Conservation (phyloP, 2,113 vertebrate genomes). For the Tichodroma muraria region DNA sequence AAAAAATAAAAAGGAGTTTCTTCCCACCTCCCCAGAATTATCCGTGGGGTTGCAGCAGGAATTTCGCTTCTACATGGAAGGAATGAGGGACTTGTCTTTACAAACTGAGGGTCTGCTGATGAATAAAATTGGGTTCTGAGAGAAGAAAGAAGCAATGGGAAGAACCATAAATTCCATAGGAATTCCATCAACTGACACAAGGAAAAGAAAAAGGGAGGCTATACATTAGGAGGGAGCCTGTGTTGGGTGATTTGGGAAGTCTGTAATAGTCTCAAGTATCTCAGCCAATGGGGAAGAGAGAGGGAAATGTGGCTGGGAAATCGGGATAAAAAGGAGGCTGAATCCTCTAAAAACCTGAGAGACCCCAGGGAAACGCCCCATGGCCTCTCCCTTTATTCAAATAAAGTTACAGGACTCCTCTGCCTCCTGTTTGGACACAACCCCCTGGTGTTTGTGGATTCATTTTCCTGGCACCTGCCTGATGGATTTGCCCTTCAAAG, state of each 20-base stretch:
- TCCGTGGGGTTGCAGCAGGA: neutral
- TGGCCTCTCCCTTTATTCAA: neutral
- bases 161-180: neutral
- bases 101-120: neutral
- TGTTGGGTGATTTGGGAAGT: neutral
- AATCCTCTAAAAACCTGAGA: rapidly evolving
- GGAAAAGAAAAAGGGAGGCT: neutral
- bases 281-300: neutral
- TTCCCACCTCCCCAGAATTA: neutral
- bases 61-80: neutral
- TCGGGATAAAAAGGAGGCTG: neutral
- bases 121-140: neutral
- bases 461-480: neutral
- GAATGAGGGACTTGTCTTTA: neutral
- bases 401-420: neutral
- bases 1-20: neutral
- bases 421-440: neutral
- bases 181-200: neutral
- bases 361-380: neutral
- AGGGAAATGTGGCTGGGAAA: neutral
- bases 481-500: neutral
- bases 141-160: neutral
- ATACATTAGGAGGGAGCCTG: neutral
- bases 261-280: neutral
- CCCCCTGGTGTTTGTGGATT: neutral